These are phyloP conservation scores for Pandemis corylana DNA, from an alignment of 2,888 invertebrate genomes.

Conservation along the genomic window DNA sequence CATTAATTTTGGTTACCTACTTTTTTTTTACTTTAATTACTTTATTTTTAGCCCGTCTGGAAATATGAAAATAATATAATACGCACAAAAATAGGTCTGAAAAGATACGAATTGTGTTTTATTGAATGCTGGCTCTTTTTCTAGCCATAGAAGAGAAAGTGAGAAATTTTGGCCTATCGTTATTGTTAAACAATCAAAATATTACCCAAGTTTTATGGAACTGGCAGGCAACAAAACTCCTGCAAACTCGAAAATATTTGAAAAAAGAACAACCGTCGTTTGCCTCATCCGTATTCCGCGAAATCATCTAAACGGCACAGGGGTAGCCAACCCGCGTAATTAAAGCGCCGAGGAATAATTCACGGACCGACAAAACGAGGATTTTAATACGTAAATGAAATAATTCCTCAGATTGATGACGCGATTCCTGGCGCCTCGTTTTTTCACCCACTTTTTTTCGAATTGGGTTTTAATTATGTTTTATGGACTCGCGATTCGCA, in stretches of 20 bases:
- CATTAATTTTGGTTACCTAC: too few relatives aligned
- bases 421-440: slow-evolving; percentile 57
- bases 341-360: slow-evolving; percentile 79
- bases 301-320: slow-evolving; percentile 59
- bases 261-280: slow-evolving; percentile 37
- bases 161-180: too few relatives aligned
- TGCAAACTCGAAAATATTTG: slow-evolving; percentile 16
- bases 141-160: too few relatives aligned
- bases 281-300: slow-evolving; percentile 42
- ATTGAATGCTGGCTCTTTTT: too few relatives aligned
- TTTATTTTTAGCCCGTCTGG: too few relatives aligned
- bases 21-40: too few relatives aligned
- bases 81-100: too few relatives aligned
- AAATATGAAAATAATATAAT: too few relatives aligned
- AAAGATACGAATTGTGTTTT: too few relatives aligned
- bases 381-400: slow-evolving; percentile 84
- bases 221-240: slow-evolving; percentile 7
- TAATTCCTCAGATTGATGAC: slow-evolving; percentile 84
- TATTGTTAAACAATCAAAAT: background rate
- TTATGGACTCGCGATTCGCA: slow-evolving; percentile 80
- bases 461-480: slow-evolving; percentile 83
- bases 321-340: slow-evolving; percentile 74
- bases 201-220: background rate
- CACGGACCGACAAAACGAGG: slow-evolving; percentile 81
- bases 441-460: slow-evolving; percentile 65